These are phyloP conservation scores for Mesoclemmys tuberculata DNA, from an alignment of 2,113 vertebrate genomes.

Conservation along the genomic window DNA sequence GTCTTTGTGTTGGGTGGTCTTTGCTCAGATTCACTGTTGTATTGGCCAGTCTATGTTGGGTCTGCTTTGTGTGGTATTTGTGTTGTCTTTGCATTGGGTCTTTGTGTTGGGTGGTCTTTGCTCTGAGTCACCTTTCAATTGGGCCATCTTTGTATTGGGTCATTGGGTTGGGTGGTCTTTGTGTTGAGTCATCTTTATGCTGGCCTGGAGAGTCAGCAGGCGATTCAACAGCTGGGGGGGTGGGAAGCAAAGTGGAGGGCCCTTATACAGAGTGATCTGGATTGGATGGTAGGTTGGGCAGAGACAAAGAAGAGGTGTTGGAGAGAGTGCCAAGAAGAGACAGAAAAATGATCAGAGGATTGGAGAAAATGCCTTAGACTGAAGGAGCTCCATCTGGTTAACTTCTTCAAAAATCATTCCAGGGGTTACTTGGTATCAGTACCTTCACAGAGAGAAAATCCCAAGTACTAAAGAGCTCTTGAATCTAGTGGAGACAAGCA, in stretches of 20 bases:
- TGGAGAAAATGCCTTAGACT: not conserved
- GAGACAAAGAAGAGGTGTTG: not conserved
- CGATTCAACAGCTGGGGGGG: not conserved
- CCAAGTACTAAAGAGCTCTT: not conserved
- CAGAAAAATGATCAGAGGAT: not conserved
- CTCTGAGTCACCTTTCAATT: not conserved
- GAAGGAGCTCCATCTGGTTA: not conserved
- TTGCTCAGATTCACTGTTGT: not conserved
- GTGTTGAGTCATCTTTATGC: not conserved
- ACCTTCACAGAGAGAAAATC: not conserved
- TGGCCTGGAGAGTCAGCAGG: not conserved
- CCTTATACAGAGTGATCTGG: not conserved
- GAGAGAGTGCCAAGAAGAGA: not conserved
- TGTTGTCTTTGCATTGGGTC: not conserved
- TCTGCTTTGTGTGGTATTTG: not conserved
- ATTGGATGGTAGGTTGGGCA: not conserved
- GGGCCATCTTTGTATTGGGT: too few species aligned
- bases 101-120: not conserved
- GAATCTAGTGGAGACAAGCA: not conserved
- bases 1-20: not conserved
- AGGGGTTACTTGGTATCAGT: not conserved
- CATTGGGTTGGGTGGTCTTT: not conserved
- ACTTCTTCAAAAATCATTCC: not conserved
- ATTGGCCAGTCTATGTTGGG: not conserved
- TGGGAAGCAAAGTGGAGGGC: not conserved